phyloP scores from a whole-genome alignment of 1,140 invertebrate genomes.

The Eulimnadia texana region DNA sequence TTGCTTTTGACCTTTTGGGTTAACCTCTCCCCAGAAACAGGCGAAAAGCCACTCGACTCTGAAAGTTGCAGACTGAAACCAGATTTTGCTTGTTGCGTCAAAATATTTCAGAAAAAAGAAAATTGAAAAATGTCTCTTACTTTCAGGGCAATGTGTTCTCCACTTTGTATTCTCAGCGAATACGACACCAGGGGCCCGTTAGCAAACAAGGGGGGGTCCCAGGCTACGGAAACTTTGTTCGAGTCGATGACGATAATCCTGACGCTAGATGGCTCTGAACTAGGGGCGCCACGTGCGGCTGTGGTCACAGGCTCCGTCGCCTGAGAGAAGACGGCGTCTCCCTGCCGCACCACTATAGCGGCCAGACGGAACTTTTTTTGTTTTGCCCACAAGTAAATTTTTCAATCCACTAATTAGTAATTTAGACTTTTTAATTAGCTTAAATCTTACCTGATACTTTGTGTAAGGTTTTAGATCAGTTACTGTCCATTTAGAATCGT shows the following conservation, averaged over 20 bases:
- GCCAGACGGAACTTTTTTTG: slow-evolving; percentile 63
- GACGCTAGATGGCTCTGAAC: slow-evolving; percentile 53
- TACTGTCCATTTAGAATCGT: background rate
- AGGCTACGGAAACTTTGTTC: slow-evolving; percentile 67
- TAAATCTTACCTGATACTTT: background rate
- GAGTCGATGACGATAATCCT: slow-evolving; percentile 63
- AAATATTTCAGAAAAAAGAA: no score
- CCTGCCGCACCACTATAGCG: slow-evolving; percentile 44
- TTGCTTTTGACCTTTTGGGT: no score
- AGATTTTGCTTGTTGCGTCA: no score
- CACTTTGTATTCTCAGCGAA: slow-evolving; percentile 48
- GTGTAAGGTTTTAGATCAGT: background rate
- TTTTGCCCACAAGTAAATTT: slow-evolving; percentile 8
- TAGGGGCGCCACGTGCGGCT: slow-evolving; percentile 49
- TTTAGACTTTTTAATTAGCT: background rate
- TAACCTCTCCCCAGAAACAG: no score
- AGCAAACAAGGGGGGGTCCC: slow-evolving; percentile 69
- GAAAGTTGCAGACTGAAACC: no score
- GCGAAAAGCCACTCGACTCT: no score
- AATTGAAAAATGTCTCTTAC: slow-evolving; percentile 10
- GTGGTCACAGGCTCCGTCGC: slow-evolving; percentile 69
- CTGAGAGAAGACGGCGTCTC: slow-evolving; percentile 57
- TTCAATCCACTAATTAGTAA: background rate
- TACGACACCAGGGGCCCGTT: slow-evolving; percentile 78
- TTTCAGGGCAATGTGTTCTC: slow-evolving; percentile 47